Percentiles rank a stretch among this genome's conserved stretches.
These are phyloP conservation scores for Lathronympha strigana DNA, from an alignment of 2,888 invertebrate species.

Conservation along the genomic window DNA sequence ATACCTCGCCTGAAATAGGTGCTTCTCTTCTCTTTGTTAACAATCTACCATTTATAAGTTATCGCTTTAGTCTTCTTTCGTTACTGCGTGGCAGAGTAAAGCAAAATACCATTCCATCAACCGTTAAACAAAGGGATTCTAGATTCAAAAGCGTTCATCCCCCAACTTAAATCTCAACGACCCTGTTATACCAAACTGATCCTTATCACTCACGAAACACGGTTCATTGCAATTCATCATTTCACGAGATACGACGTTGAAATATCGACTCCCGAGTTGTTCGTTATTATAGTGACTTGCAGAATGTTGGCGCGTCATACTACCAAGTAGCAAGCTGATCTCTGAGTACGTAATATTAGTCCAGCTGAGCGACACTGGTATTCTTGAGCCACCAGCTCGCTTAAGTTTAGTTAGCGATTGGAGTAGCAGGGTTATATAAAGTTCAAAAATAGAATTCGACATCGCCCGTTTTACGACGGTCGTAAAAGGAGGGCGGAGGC, in stretches of 20 bases:
- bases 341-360: background rate
- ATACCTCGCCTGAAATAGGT: too few species aligned
- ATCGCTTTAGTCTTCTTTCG: background rate
- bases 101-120: conserved; percentile 37
- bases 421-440: conserved; percentile 62
- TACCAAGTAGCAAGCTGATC: too few species aligned
- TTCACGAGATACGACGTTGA: background rate
- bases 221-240: background rate
- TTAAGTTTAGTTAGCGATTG: background rate
- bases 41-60: background rate
- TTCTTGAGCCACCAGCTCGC: background rate
- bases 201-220: background rate
- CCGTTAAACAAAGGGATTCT: conserved; percentile 58
- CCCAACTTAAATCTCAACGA: background rate
- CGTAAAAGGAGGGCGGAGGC: conserved; percentile 66
- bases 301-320: background rate
- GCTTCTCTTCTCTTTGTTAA: too few species aligned
- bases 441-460: conserved; percentile 73
- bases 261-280: conserved; percentile 1
- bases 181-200: background rate
- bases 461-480: conserved; percentile 68
- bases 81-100: background rate
- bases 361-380: background rate
- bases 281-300: background rate
- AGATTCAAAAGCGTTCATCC: conserved; percentile 58